Base-by-base conservation (phyloP, 2,888 invertebrate species). In the Apamea sordens region DNA sequence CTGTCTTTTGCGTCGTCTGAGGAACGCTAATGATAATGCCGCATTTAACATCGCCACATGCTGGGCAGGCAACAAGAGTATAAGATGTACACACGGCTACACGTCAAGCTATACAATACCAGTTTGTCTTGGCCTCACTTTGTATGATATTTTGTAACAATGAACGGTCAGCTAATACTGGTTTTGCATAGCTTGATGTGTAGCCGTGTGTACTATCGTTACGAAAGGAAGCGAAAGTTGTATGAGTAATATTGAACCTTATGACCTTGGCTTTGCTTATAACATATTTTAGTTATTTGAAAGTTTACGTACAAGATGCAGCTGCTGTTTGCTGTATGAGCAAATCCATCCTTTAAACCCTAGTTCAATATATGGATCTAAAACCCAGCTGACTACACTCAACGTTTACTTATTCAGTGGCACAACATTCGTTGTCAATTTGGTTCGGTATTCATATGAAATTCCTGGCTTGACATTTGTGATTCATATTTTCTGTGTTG, bases 401-500 rank as follows among this genome's bases (percentile, higher is more conserved):
- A n/a, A 36, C 18, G 24, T 79, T 36, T 56, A 28, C 36, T 47
- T 82, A 82, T 59, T 56, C 47, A 50, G 74, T 36, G 28, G 56
- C 56, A 64, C 4, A 74, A 56, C 13, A 53, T 50, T 56, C 32
- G 36, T 59, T 83, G 47, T 75, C 36, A n/a, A 65, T 82, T 73
- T 28, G 11, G 8, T 82, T 83, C 47, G 21, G n/a, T 71, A 18
- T 44, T 53, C 41, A 53, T 67, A 68, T 83, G 24, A 72, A n/a
- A 67, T 77, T 56, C 13, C 28, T 56, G 8, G 28, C 67, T 68
- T 21, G 32, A 76, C 13, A 47, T 73, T 64, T 80, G 61, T 72
- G 32, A 82, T 82, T 59, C 15, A 75, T 67, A 82, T 79, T 75
- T 82, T 50, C 47, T n/a, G 21, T 11, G 36, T 65, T 65, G 65